Evolutionary conservation across 1,140 invertebrate genomes (phyloP), one percentile per base, ranked within the genome.

Genomic region (Holotrichia oblita): DNA sequence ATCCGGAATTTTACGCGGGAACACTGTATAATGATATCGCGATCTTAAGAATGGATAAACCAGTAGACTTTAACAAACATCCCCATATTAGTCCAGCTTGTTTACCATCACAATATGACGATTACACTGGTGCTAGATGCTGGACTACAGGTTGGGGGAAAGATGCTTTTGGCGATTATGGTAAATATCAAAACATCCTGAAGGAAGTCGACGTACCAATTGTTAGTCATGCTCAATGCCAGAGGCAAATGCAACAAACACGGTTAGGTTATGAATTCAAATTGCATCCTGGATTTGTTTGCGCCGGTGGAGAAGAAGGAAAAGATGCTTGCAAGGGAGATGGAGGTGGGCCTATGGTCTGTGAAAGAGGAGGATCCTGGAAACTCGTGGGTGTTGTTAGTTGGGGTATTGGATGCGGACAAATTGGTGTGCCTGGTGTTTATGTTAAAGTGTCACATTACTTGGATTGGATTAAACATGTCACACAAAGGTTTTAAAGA

Each of bases 121-220:
- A 96, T 69, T 98, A 96, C 84, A 90, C 91, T 22, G 93, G 94
- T 27, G 88, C 91, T 6, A 89, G 92, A 81, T 94, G 90, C 73
- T 96, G 94, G 93, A 97, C 96, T 0, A 97, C 96, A 10, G 96
- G 97, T 8, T 98, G 97, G 97, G 97, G 97, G 64, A 98, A 98
- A 87, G 95, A 98, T 84, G 95, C 96, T 20, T 98, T 97, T 79
- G 96, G 96, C 0, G 92, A 95, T 79, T 93, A 91, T 82, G 95
- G 96, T 84, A 96, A 96, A 86, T 97, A 96, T 83, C 95, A 97
- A 87, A 96, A 97, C 80, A 95, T 96, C 40, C 87, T 97, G 12
- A 97, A 97, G 83, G 95, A 97, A 88, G 94, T 97, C 0, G 96
- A 97, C 85, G 93, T 97, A 0, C 95, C 95, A 0, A 89, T 97